These are phyloP conservation scores for Drosophila erecta DNA, from an alignment of 1,140 invertebrate species.

Conservation along the genomic window DNA sequence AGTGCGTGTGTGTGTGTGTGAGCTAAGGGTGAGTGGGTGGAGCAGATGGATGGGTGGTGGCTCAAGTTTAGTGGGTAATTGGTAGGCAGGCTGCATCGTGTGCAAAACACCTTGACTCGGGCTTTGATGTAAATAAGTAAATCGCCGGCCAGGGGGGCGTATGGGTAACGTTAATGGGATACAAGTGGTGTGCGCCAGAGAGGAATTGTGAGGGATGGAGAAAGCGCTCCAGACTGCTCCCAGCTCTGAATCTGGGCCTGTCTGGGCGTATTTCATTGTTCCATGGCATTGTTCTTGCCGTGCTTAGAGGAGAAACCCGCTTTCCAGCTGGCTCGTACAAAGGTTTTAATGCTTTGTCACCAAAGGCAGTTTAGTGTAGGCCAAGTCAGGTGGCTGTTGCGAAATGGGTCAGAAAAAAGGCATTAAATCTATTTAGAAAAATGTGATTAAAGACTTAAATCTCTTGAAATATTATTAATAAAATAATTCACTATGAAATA, in stretches of 20 bases:
- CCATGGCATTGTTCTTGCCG: constrained; percentile 46
- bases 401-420: neutral
- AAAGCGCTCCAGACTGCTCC: constrained; percentile 1
- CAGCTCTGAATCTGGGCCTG: constrained; percentile 20
- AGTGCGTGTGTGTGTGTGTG: constrained; percentile 3
- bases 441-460: neutral
- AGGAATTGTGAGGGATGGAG: neutral
- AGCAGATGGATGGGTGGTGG: neutral
- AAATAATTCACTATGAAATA: no score
- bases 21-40: neutral
- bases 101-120: constrained; percentile 61
- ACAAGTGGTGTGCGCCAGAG: neutral
- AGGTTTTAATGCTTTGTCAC: constrained; percentile 68
- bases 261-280: constrained; percentile 75
- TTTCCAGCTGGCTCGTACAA: constrained; percentile 48
- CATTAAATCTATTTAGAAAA: neutral
- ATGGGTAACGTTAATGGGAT: constrained; percentile 21
- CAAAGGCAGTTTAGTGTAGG: constrained; percentile 27
- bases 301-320: constrained; percentile 31
- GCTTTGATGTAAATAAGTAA: constrained; percentile 68
- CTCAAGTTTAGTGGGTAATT: constrained; percentile 49
- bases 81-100: constrained; percentile 62
- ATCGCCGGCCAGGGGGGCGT: constrained; percentile 25
- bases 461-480: no score
- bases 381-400: neutral